phyloP scores from a whole-genome alignment of 2,888 invertebrate genomes.

The Caenorhabditis doughertyi region DNA sequence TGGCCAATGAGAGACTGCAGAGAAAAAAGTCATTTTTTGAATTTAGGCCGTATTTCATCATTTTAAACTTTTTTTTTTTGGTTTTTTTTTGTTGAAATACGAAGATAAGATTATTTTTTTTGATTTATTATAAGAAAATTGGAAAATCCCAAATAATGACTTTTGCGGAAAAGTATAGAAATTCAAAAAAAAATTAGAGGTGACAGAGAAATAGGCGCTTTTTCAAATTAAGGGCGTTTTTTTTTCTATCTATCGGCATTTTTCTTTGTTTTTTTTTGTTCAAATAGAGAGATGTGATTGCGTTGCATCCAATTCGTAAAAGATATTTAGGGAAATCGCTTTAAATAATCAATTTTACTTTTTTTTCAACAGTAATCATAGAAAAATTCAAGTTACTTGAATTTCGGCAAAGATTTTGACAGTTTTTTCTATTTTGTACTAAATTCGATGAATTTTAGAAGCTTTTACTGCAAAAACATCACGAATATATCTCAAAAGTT shows the following conservation, averaged over 20 bases:
- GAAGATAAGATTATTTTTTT: neutral
- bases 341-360: too few species aligned
- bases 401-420: neutral
- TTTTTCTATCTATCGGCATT: neutral
- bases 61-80: neutral
- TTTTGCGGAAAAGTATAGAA: neutral
- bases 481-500: neutral
- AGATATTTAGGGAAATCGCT: too few species aligned
- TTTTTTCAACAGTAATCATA: too few species aligned
- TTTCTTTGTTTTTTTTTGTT: neutral
- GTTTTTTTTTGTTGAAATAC: neutral
- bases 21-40: constrained; percentile 13
- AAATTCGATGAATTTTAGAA: neutral
- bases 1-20: constrained; percentile 34
- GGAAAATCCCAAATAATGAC: neutral
- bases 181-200: neutral
- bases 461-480: neutral
- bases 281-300: too few species aligned
- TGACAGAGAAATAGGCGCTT: neutral
- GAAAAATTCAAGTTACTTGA: too few species aligned
- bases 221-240: neutral
- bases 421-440: neutral
- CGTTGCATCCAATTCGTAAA: too few species aligned
- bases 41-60: constrained; percentile 7
- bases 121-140: neutral